These are phyloP conservation scores for Scaptomyza flava DNA, from an alignment of 2,888 invertebrate species.

Conservation along the genomic window DNA sequence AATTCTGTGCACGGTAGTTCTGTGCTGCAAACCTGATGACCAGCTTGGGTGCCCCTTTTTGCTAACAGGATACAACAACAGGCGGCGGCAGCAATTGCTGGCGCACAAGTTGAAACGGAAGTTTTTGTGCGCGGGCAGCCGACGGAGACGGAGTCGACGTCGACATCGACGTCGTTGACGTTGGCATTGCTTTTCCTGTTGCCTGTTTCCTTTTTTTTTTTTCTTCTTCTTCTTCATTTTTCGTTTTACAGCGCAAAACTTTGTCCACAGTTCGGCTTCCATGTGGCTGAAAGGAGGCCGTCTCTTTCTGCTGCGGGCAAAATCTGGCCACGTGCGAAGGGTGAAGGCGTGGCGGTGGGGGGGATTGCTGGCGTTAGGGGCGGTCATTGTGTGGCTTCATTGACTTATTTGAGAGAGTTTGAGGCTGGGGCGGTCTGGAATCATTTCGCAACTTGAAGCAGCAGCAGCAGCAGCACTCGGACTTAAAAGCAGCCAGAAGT, in stretches of 20 bases:
- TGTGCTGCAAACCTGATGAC: slow-evolving; percentile 11
- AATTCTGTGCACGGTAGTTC: not conserved
- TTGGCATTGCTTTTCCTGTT: slow-evolving; percentile 56
- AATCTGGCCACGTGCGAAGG: not conserved
- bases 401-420: slow-evolving; percentile 28
- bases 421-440: slow-evolving; percentile 5
- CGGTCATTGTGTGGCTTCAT: slow-evolving; percentile 41
- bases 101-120: slow-evolving; percentile 68
- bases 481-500: slow-evolving; percentile 42
- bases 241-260: slow-evolving; percentile 59
- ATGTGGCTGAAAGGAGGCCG: slow-evolving; percentile 52
- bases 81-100: slow-evolving; percentile 66
- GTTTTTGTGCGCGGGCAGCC: slow-evolving; percentile 59
- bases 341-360: not conserved
- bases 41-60: slow-evolving; percentile 16
- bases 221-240: slow-evolving; percentile 45
- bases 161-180: not conserved
- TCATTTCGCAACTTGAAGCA: slow-evolving; percentile 64
- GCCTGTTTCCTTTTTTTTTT: slow-evolving; percentile 44
- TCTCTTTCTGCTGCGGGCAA: slow-evolving; percentile 30
- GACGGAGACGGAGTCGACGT: slow-evolving; percentile 19
- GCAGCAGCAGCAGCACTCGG: slow-evolving; percentile 46
- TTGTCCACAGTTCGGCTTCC: slow-evolving; percentile 65
- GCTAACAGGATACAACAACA: slow-evolving; percentile 43
- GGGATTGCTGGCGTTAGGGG: not conserved